Base-by-base conservation (phyloP, 2,888 invertebrate genomes). In the Thecocarcelia acutangulata region DNA sequence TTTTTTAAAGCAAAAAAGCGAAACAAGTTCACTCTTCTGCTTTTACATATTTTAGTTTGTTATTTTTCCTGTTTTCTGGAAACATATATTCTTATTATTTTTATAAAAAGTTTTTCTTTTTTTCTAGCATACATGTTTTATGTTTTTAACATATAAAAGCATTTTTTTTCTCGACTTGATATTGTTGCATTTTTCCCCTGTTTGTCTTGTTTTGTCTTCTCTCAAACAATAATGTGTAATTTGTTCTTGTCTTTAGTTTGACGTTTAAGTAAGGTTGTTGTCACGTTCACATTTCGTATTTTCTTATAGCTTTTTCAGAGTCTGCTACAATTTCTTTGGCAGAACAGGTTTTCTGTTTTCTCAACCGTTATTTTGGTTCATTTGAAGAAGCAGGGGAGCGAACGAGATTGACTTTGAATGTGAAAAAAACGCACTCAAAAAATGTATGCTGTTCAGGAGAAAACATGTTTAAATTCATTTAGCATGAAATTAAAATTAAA, bases 401-500 rank as follows among this genome's bases (percentile, higher is more conserved):
- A 66, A 66, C 58, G 50, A 61, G 44, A 77, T 63, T 63, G 72
- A 66, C 61, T 77, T 59, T 21, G 69, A 66, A 75, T 70, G 73
- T 76, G 19, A 58, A 75, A 50, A n/a, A 70, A 46, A 63, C 56
- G 21, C 21, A 28, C n/a, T 56, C 33, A 48, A 44, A 72, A 58
- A 46, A 73, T 28, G 59, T 46, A 63, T 33, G 28, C 5, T 6
- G 0, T 6, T 3, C 17, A 54, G 48, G 52, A 54, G 63, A 69
- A 56, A 69, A 74, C 74, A 82, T 78, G 61, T 82, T 82, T 82
- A 78, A 78, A 82, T 82, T 82, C 82, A 82, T 82, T 82, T 78
- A 74, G 78, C 82, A 82, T 82, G 82, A 82, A 82, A 82, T 82
- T 82, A 82, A 82, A 82, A 82, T 82, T 82, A 82, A 82, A 82